These are phyloP conservation scores for Phenacoccus solenopsis DNA, from an alignment of 1,140 invertebrate species.

Conservation along the genomic window DNA sequence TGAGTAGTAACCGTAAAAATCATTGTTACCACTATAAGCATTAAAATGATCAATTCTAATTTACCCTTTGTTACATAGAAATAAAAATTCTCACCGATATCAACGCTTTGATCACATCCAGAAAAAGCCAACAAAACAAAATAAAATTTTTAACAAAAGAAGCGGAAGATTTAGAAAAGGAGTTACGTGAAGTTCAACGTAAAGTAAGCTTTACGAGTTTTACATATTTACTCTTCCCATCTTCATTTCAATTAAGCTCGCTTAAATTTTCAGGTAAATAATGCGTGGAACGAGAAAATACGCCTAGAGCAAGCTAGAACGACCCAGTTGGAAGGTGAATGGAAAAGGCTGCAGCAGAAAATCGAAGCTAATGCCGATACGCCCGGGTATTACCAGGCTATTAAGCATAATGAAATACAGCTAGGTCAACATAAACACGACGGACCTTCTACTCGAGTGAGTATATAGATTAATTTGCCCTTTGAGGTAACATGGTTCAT, in stretches of 20 bases:
- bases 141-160: neutral
- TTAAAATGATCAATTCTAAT: too few species aligned
- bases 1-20: too few species aligned
- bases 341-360: neutral
- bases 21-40: too few species aligned
- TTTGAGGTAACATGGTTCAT: too few species aligned
- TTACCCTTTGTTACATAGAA: neutral
- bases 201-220: too few species aligned
- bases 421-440: neutral
- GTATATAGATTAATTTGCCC: neutral
- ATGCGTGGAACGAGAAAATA: neutral
- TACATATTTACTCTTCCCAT: neutral
- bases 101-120: neutral
- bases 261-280: neutral
- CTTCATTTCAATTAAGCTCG: neutral
- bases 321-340: neutral
- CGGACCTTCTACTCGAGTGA: neutral
- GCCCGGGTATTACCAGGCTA: neutral
- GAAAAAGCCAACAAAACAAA: neutral
- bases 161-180: neutral
- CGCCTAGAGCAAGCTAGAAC: neutral
- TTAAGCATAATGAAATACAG: neutral
- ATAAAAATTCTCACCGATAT: neutral
- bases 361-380: conserved; percentile 8
- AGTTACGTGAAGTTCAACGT: neutral